A percentile compares a stretch with the other conserved stretches of the same genome.
phyloP scores from a whole-genome alignment of 2,113 vertebrate genomes.

The Aleadryas rufinucha region DNA sequence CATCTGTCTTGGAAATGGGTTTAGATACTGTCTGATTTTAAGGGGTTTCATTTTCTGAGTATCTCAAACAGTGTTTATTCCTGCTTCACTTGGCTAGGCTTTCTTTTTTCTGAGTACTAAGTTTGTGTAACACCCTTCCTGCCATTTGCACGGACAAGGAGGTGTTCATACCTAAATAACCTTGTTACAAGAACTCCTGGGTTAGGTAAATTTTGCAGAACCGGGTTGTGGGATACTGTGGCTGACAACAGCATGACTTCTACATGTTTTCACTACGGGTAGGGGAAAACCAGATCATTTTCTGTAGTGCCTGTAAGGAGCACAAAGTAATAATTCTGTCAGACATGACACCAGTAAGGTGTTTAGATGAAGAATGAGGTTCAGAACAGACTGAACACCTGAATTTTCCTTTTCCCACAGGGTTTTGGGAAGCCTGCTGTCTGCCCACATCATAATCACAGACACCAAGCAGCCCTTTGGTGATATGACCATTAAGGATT shows the following conservation, averaged over 20 bases:
- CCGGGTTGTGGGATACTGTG: neutral
- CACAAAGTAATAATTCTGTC: neutral
- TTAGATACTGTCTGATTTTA: neutral
- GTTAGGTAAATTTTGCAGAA: neutral
- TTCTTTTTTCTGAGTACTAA: neutral
- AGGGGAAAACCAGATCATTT: neutral
- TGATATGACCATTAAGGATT: conserved; percentile 85
- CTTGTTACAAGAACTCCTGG: neutral
- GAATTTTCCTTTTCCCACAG: conserved; percentile 59
- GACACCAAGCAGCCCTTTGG: conserved; percentile 94
- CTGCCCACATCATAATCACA: conserved; percentile 94
- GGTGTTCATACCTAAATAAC: neutral
- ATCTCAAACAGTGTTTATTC: neutral
- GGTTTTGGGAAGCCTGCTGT: conserved; percentile 94
- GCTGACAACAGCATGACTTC: neutral
- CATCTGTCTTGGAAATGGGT: neutral
- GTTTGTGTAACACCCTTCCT: neutral
- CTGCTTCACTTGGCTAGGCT: neutral
- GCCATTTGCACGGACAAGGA: neutral
- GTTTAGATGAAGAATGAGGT: neutral
- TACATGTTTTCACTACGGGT: fast-evolving
- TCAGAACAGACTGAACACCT: neutral
- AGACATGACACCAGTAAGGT: fast-evolving
- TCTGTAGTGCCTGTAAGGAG: neutral
- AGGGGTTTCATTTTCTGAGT: neutral